Evolutionary conservation across 2,113 vertebrate genomes (phyloP), one percentile per base, ranked within the genome.

Genomic region (Gasterosteus nipponicus): DNA sequence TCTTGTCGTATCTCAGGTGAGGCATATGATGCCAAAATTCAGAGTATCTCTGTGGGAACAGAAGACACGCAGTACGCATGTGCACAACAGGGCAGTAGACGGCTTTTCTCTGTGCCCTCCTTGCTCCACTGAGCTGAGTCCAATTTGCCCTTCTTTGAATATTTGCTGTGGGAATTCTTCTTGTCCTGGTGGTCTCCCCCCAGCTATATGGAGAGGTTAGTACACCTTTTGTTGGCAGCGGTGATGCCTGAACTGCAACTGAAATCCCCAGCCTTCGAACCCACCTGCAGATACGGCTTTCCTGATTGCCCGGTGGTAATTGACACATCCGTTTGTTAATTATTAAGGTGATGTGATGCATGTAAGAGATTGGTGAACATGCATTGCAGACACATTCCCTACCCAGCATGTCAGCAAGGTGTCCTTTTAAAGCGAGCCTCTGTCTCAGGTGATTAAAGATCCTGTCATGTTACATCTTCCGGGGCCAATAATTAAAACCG

Each of bases 401-500:
- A 76, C 84, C 82, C 88, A 81, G 86, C 84, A 6, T 92, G 91
- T 91, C 91, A 91, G 87, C 90, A 89, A 91, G 89, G 89, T 93
- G 92, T 93, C 92, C 89, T 93, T 86, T 89, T 79, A 81, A 89
- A 85, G 81, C 88, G 77, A 85, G 82, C 81, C 79, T 83, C 80
- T 81, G 84, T 89, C 92, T 89, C 74, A 69, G 85, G 68, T 93
- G 89, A 93, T 88, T 81, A 93, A 92, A 93, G 89, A 89, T 92
- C 87, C 74, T 67, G 87, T 95, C 90, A 81, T 82, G 87, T 91
- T 80, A 75, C 86, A 89, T 86, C 90, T 90, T 87, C 86, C 86
- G 86, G 92, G 86, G 88, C 85, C 92, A 91, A 89, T 93, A 93
- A 95, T 95, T 94, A 93, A 95, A 93, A 86, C 80, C 76, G 90